Evolutionary conservation across 2,113 vertebrate species (phyloP).

Genomic region (Camarhynchus parvulus): DNA sequence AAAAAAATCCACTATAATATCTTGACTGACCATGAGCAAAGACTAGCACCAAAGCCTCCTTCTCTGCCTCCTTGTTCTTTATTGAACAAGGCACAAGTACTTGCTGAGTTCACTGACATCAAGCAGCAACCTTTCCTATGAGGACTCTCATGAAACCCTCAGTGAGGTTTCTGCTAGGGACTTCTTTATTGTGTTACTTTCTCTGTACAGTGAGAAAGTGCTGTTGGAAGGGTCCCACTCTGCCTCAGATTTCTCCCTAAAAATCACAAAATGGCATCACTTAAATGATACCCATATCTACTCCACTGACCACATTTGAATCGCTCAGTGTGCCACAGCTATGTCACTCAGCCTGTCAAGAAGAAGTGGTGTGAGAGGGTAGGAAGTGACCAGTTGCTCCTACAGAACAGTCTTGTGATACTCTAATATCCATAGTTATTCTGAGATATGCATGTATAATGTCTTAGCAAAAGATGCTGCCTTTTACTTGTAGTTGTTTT

Average conservation of each 20-base stretch:
- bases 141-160: background rate
- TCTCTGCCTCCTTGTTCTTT: background rate
- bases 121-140: background rate
- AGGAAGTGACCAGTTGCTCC: background rate
- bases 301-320: background rate
- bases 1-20: fast-evolving
- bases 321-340: background rate
- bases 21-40: background rate
- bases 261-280: background rate
- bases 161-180: background rate
- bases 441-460: background rate
- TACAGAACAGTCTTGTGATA: background rate
- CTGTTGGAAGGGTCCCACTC: background rate
- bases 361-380: background rate
- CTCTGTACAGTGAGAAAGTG: background rate
- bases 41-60: background rate
- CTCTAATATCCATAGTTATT: background rate
- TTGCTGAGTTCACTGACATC: background rate
- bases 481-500: background rate
- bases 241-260: background rate
- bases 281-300: background rate
- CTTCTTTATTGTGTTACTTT: background rate
- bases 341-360: background rate
- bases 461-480: background rate
- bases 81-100: background rate